phyloP scores from a whole-genome alignment of 1,140 invertebrate genomes.

The Cotesia typhae region DNA sequence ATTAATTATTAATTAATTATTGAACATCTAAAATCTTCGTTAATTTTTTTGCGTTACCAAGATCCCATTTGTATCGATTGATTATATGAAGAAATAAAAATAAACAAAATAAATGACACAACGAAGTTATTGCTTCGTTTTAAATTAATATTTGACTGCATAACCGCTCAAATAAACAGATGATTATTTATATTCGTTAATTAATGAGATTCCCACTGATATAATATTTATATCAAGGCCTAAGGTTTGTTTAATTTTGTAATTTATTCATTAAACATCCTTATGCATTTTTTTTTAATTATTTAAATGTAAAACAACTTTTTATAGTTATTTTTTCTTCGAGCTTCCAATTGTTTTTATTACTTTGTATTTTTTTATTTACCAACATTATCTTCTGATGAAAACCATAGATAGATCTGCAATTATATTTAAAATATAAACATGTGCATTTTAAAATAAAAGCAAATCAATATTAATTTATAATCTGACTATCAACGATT shows the following conservation, averaged over 20 bases:
- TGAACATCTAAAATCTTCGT: background rate
- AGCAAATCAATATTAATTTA: background rate
- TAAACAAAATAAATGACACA: too few species aligned
- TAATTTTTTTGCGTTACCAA: too few species aligned
- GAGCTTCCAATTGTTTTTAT: conserved; percentile 15
- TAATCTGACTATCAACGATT: too few species aligned
- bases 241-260: background rate
- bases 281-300: too few species aligned
- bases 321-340: conserved; percentile 14
- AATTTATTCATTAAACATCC: too few species aligned
- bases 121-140: background rate
- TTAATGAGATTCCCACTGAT: background rate
- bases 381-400: conserved; percentile 1
- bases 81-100: too few species aligned
- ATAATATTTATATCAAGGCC: background rate
- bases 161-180: conserved; percentile 12
- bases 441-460: conserved; percentile 2
- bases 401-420: conserved; percentile 1
- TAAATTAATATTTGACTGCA: background rate
- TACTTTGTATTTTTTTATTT: too few species aligned
- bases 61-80: too few species aligned
- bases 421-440: background rate
- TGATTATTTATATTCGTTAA: conserved; percentile 2
- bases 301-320: background rate
- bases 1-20: conserved; percentile 1